Evolutionary conservation across 2,797 vertebrate genomes (phyloP).

Genomic region (Hyperoplus lanceolatus): DNA sequence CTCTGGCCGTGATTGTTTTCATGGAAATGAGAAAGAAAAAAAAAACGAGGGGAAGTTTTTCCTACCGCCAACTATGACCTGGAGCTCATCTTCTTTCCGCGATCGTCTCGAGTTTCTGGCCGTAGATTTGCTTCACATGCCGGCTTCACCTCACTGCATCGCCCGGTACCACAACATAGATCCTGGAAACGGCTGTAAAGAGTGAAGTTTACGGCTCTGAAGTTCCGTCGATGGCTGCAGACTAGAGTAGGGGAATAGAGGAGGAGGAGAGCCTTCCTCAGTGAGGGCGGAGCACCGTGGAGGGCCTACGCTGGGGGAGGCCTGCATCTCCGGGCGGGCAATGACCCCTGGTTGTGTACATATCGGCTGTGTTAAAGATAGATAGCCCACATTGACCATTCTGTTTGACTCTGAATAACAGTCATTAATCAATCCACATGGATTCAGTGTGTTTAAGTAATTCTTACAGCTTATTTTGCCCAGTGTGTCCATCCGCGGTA

Average conservation of each 20-base stretch:
- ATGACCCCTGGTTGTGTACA: background rate
- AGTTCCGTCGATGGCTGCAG: constrained; percentile 54
- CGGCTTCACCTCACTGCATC: constrained; percentile 11
- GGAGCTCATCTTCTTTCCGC: constrained; percentile 46
- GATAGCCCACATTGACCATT: background rate
- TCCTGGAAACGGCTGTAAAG: background rate
- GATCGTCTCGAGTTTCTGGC: constrained; percentile 9
- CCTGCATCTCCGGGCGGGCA: constrained; percentile 21
- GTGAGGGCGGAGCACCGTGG: constrained; percentile 59
- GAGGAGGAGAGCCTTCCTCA: constrained; percentile 20
- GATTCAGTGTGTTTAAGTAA: background rate
- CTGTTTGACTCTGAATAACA: background rate
- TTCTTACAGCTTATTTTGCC: fast-evolving
- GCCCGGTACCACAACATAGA: background rate
- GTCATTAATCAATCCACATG: background rate
- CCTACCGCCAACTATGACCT: constrained; percentile 63
- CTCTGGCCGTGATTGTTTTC: constrained; percentile 51
- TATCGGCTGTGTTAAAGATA: background rate
- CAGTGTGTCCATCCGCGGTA: background rate
- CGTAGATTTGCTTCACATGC: constrained; percentile 31
- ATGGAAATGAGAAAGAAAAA: constrained; percentile 1
- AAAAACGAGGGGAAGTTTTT: constrained; percentile 8
- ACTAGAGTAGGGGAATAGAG: background rate
- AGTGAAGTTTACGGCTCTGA: constrained; percentile 9
- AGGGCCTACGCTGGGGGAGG: constrained; percentile 33